These are phyloP conservation scores for Rhagium mordax DNA, from an alignment of 2,888 invertebrate species.

Conservation along the genomic window DNA sequence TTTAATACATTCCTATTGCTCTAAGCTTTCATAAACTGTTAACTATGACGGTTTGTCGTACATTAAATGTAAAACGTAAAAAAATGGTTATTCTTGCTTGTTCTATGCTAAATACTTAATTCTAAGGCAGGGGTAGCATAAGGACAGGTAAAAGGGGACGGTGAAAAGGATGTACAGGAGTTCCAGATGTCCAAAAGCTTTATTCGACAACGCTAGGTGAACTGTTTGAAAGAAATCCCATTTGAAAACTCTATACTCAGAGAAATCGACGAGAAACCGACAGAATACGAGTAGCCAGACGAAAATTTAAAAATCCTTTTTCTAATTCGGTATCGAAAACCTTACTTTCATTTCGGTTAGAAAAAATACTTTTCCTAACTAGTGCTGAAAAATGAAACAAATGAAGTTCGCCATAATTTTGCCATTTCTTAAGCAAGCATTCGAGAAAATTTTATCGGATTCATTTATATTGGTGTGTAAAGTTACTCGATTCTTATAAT, in stretches of 20 bases:
- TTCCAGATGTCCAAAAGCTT: constrained; percentile 65
- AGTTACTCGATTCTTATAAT: no score
- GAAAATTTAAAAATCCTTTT: no score
- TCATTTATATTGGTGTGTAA: no score
- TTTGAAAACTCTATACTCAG: background rate
- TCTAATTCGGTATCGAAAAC: no score
- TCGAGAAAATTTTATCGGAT: no score
- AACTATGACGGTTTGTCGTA: background rate
- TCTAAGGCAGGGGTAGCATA: constrained; percentile 14
- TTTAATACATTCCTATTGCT: background rate
- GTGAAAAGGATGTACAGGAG: constrained; percentile 52
- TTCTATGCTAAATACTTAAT: background rate
- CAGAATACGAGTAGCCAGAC: background rate
- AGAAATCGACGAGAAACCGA: background rate
- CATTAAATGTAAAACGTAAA: background rate
- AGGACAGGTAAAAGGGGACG: constrained; percentile 32
- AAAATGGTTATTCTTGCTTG: constrained; percentile 2
- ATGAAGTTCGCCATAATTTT: no score
- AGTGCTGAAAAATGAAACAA: no score
- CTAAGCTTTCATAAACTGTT: background rate
- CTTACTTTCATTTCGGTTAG: no score
- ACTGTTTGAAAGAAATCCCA: background rate
- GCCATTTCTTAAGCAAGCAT: no score
- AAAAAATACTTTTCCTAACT: no score
- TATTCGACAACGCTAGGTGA: background rate